Percentiles rank a stretch among this genome's conserved stretches.
Conservation (phyloP, 2,113 vertebrate species). For the Spea multiplicata region DNA sequence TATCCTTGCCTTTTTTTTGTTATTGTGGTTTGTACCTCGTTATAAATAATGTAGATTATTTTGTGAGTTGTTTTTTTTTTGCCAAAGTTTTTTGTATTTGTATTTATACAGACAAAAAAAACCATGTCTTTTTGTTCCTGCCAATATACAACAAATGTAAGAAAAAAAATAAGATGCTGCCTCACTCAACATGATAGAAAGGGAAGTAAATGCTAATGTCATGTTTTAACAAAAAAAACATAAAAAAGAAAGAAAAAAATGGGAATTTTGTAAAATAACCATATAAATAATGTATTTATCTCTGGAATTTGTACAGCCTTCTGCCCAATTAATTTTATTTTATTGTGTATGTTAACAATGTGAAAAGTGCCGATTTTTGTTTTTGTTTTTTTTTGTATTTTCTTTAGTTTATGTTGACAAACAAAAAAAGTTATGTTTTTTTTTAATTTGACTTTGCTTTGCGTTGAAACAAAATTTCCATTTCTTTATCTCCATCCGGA, state of each 20-base stretch:
- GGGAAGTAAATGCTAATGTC: constrained; percentile 66
- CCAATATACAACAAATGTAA: constrained; percentile 79
- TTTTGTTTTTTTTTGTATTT: constrained; percentile 64
- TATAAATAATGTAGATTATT: constrained; percentile 86
- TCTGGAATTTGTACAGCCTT: constrained; percentile 88
- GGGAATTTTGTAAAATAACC: constrained; percentile 93
- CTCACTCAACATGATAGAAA: constrained; percentile 77
- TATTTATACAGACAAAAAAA: constrained; percentile 89
- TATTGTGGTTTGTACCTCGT: constrained; percentile 91
- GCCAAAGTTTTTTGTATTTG: constrained; percentile 86
- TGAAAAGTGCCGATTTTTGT: constrained; percentile 86
- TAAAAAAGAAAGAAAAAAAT: constrained; percentile 4
- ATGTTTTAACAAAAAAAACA: constrained; percentile 60
- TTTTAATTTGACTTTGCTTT: constrained; percentile 62
- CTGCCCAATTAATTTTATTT: constrained; percentile 84
- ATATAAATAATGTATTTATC: constrained; percentile 99
- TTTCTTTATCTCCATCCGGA: constrained; percentile 82
- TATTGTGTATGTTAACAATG: constrained; percentile 87
- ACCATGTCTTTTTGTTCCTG: constrained; percentile 80
- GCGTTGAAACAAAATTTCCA: constrained; percentile 81
- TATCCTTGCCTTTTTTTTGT: constrained; percentile 63
- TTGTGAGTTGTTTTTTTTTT: constrained; percentile 74
- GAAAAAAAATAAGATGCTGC: constrained; percentile 79
- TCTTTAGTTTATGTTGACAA: constrained; percentile 51
- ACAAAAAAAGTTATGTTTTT: constrained; percentile 28